A percentile compares a stretch with the other conserved stretches of the same genome.
These are phyloP conservation scores for Heliothis subflexa DNA, from an alignment of 1,140 invertebrate genomes.

Conservation along the genomic window DNA sequence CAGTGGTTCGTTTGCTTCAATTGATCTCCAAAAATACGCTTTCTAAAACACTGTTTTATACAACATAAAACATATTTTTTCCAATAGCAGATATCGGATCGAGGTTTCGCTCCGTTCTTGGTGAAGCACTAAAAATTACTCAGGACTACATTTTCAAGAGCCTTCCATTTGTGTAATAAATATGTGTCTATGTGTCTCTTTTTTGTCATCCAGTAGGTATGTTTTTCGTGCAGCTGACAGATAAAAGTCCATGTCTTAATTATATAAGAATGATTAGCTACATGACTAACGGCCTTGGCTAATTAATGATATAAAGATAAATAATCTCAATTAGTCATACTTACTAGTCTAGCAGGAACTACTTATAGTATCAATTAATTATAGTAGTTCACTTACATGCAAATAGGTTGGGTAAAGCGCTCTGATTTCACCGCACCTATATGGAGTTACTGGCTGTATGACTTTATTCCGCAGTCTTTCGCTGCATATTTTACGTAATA, in stretches of 20 bases:
- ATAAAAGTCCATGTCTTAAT: not conserved
- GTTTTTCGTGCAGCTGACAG: not conserved
- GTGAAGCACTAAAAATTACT: constrained; percentile 11
- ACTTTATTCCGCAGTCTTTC: not conserved
- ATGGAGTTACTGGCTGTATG: not conserved
- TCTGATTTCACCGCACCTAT: constrained; percentile 19
- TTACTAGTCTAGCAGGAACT: constrained; percentile 28
- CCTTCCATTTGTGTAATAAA: constrained; percentile 1
- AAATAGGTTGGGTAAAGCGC: constrained; percentile 5
- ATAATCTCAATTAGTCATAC: not conserved
- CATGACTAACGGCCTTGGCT: constrained; percentile 21
- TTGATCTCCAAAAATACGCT: too few species aligned
- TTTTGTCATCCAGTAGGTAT: not conserved
- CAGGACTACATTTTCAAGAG: not conserved
- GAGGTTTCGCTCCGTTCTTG: not conserved
- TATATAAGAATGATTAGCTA: constrained; percentile 29
- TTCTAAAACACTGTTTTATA: too few species aligned
- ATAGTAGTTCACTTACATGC: constrained; percentile 4
- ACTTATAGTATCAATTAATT: not conserved
- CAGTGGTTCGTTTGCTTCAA: too few species aligned
- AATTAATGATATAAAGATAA: constrained; percentile 2
- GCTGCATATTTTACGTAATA: not conserved
- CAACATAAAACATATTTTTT: too few species aligned
- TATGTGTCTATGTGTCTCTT: not conserved
- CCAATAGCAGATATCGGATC: not conserved